Base-by-base conservation (phyloP, 2,888 invertebrate species). In the Temnothorax rugatulus region DNA sequence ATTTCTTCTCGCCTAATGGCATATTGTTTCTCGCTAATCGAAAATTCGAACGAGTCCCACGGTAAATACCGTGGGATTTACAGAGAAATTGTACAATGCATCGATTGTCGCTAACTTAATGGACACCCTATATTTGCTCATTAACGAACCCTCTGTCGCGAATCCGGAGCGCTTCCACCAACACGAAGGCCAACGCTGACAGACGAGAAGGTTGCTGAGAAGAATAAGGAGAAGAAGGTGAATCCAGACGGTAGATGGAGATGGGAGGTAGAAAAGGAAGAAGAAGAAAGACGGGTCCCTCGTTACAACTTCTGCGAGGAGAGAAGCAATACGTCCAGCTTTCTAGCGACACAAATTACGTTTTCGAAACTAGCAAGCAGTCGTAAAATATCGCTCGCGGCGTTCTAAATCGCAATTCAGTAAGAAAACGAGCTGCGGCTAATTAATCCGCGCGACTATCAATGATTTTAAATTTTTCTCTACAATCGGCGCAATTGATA, bases 341-440 rank as follows among this genome's bases (percentile, higher is more conserved):
- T 91, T 91, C 90, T 91, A 92, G 91, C 92, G 90, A 90, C 91
- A 92, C 90, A 92, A 94, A 93, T 93, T 93, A 93, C 93, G 79
- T 85, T 89, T 86, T 79, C 82, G 57, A 64, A 75, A 84, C 68
- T 69, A 84, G 75, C 75, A 38, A 50, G 59, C 59, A 34, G 18
- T 34, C 44, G 77, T 69, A 41, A 77, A 77, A 69, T 77, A 57
- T 68, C 29, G 57, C 18, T 44, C 13, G 73, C 38, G 79, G 71
- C 47, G 38, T 59, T 81, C 59, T 59, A 59, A 71, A 47, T 71
- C 34, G 34, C 13, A 29, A 29, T 59, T n/a, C 25, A 38, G 38
- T 41, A 11, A 59, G 47, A 38, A 63, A 44, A 44, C 41, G 15
- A 57, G 13, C 21, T 13, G 13, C 34, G 29, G n/a, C 8, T 71